These are phyloP conservation scores for Pinna nobilis DNA, from an alignment of 1,140 invertebrate species.

Conservation along the genomic window DNA sequence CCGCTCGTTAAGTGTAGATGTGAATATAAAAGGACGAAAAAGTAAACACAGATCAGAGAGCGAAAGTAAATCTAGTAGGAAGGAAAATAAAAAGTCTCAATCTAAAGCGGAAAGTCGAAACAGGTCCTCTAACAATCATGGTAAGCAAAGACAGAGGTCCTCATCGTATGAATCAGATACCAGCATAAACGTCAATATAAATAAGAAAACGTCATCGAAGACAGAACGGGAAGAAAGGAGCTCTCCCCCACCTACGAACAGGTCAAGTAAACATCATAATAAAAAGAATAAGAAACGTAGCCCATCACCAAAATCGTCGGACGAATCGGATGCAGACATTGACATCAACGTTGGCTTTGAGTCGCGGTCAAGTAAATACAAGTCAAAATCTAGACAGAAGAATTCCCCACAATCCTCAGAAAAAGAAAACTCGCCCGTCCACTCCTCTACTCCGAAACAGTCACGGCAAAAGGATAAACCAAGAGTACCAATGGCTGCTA, in stretches of 20 bases:
- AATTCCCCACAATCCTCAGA: conserved; percentile 1
- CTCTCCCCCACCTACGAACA: not conserved
- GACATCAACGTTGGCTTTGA: not conserved
- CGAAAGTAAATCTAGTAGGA: not conserved
- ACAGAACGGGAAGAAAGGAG: not conserved
- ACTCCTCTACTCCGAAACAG: too few species aligned
- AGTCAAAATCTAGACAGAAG: conserved; percentile 5
- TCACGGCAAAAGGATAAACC: not conserved
- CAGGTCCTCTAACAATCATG: not conserved
- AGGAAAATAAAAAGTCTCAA: not conserved
- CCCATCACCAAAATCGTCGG: conserved; percentile 1
- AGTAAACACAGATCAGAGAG: not conserved
- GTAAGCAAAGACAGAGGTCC: not conserved
- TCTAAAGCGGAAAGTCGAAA: not conserved
- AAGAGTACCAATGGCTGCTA: conserved; percentile 8
- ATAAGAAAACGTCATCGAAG: not conserved
- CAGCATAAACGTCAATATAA: not conserved
- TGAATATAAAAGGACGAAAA: not conserved
- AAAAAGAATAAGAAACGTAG: not conserved
- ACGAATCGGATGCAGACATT: not conserved
- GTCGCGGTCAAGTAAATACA: not conserved
- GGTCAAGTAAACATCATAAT: not conserved
- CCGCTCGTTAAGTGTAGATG: not conserved
- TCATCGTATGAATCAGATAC: not conserved
- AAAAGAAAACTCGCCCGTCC: conserved; percentile 9